Base-by-base conservation (phyloP, 1,140 invertebrate species). In the Drosophila setifemur region DNA sequence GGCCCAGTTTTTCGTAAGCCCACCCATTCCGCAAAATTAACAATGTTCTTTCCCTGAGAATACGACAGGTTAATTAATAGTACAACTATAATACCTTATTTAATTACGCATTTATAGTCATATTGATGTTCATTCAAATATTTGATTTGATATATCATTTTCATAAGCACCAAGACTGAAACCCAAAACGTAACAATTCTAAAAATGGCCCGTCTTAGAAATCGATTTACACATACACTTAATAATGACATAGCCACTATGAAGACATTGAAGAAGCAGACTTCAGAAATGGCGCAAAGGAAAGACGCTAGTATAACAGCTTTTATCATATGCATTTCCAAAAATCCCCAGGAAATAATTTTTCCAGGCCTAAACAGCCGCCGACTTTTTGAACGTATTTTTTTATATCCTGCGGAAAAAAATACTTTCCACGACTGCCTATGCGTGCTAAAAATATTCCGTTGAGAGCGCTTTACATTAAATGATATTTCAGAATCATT, bases 61-160 rank as follows among this genome's bases (percentile, higher is more conserved):
- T 11, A 4, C n/a, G n/a, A n/a, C n/a, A n/a, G 1, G 0, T 1
- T 7, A 1, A 25, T 23, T 29, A 19, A 1, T 33, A 7, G 16
- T 2, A 4, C 12, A 7, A 23, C 9, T 3, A 11, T 11, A 5
- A 2, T 29, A 3, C 3, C 19, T 14, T 39, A 14, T 6, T 42
- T 39, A 4, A 21, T 78, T 83, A 83, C 78, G 29, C 78, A 83
- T 50, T 39, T 28, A 23, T 42, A 83, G 16, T 83, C 14, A 18
- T 78, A 83, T 35, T 92, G 91, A 2, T 92, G 91, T 61, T 95
- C 94, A 61, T 95, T 91, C 48, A 99, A 96, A 77, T 98, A 96
- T 39, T 96, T 93, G 42, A 99, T 96, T 92, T 99, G 98, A 91
- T 98, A 99, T 5, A 98, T 94, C 97, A 99, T 99, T 91, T 98